phyloP scores from a whole-genome alignment of 2,113 vertebrate genomes.

The Vimba vimba region DNA sequence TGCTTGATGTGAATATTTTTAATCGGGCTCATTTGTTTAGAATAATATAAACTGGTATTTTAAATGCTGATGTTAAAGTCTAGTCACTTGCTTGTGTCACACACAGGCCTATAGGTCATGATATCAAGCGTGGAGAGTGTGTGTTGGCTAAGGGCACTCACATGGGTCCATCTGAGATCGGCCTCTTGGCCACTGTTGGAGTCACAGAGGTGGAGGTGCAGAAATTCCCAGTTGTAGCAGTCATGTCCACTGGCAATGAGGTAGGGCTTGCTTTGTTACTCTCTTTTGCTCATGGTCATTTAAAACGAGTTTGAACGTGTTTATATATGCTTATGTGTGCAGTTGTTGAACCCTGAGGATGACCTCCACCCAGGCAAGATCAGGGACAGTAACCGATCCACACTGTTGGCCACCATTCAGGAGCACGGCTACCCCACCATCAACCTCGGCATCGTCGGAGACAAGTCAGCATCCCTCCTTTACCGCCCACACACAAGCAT shows the following conservation, averaged over 20 bases:
- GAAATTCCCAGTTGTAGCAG: slow-evolving; percentile 98
- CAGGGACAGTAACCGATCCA: slow-evolving; percentile 97
- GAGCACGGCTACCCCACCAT: slow-evolving; percentile 99
- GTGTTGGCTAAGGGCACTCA: slow-evolving; percentile 97
- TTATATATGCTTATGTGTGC: slow-evolving; percentile 53
- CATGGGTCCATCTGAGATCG: slow-evolving; percentile 98
- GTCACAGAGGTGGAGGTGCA: slow-evolving; percentile 99
- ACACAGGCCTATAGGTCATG: slow-evolving; percentile 94
- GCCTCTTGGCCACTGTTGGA: slow-evolving; percentile 95
- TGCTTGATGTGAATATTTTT: not conserved
- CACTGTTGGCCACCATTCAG: slow-evolving; percentile 97
- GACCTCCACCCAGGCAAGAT: slow-evolving; percentile 98
- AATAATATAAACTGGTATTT: not conserved
- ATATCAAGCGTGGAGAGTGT: slow-evolving; percentile 98
- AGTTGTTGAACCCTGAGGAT: slow-evolving; percentile 98
- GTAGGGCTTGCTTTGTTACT: slow-evolving; percentile 62
- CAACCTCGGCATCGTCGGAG: slow-evolving; percentile 98
- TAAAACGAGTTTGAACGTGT: not conserved
- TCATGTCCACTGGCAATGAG: slow-evolving; percentile 99
- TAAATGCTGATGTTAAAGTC: not conserved
- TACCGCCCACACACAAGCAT: not conserved
- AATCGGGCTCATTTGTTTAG: not conserved
- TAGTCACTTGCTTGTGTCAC: not conserved
- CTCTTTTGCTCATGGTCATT: not conserved
- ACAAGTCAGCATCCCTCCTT: slow-evolving; percentile 82